Evolutionary conservation across 2,888 invertebrate species (phyloP).

Genomic region (Lithophane socia): DNA sequence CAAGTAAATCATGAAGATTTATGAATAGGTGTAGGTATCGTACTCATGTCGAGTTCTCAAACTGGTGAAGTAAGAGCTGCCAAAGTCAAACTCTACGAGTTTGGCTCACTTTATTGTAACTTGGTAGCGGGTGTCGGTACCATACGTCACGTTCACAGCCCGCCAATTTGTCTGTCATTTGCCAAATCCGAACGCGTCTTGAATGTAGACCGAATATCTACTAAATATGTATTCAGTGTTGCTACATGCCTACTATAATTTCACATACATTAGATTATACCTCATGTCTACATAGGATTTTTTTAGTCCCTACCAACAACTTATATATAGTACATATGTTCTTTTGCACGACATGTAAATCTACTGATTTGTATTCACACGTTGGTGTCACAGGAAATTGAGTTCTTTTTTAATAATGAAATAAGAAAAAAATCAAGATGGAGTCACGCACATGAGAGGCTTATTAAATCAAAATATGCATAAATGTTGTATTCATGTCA

Average conservation of each 20-base stretch:
- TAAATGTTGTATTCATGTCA: constrained; percentile 50
- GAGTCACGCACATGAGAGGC: constrained; percentile 55
- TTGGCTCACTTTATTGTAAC: constrained; percentile 65
- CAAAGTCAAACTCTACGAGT: constrained; percentile 67
- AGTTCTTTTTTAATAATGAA: constrained; percentile 61
- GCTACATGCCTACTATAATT: constrained; percentile 65
- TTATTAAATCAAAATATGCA: constrained; percentile 63
- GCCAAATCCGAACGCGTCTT: constrained; percentile 81
- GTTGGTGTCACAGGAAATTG: constrained; percentile 58
- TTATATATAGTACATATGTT: constrained; percentile 13
- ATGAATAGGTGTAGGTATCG: constrained; percentile 49
- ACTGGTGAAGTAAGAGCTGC: constrained; percentile 58
- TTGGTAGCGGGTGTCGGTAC: constrained; percentile 73
- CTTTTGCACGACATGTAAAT: constrained; percentile 58
- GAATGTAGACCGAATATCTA: constrained; percentile 74
- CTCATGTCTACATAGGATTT: constrained; percentile 56
- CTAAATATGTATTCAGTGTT: constrained; percentile 69
- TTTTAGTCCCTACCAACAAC: constrained; percentile 52
- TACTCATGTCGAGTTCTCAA: constrained; percentile 49
- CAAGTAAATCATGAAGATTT: constrained; percentile 51
- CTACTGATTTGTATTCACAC: constrained; percentile 67
- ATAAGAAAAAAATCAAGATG: constrained; percentile 59
- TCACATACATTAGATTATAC: constrained; percentile 65
- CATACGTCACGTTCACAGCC: constrained; percentile 82
- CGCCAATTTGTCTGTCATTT: constrained; percentile 86